These are phyloP conservation scores for Leptinotarsa juncta DNA, from an alignment of 2,888 invertebrate species.

Conservation along the genomic window DNA sequence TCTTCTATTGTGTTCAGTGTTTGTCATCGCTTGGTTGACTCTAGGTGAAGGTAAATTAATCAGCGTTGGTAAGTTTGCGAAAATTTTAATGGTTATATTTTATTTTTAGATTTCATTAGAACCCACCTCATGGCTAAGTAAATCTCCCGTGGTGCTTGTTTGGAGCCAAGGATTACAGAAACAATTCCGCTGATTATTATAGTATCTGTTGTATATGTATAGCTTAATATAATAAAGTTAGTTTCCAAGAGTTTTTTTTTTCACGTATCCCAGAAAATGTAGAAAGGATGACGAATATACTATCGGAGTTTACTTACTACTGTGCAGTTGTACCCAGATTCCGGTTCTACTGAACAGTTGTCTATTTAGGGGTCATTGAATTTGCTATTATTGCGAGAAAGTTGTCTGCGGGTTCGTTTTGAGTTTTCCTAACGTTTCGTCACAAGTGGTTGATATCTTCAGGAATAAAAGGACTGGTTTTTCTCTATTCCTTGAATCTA, in stretches of 20 bases:
- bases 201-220: neutral
- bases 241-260: neutral
- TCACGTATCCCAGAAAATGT: neutral
- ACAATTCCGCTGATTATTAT: neutral
- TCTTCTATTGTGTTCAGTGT: constrained; percentile 10
- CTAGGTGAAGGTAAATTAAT: constrained; percentile 22
- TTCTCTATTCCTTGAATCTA: too few species aligned
- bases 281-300: too few species aligned
- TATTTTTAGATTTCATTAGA: constrained; percentile 23
- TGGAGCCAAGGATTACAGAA: neutral
- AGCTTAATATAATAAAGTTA: neutral
- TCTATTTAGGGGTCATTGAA: too few species aligned
- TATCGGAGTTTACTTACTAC: too few species aligned
- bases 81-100: neutral
- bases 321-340: too few species aligned
- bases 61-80: neutral
- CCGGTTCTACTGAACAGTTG: too few species aligned
- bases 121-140: constrained; percentile 22
- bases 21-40: constrained; percentile 16
- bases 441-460: too few species aligned
- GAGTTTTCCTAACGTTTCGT: too few species aligned
- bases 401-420: too few species aligned
- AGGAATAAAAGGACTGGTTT: too few species aligned
- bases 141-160: neutral
- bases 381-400: too few species aligned